Percentiles rank a stretch among this genome's conserved stretches.
Conservation (phyloP, 53 echinoderm and acorn worm species). For the Echinometra lucunter region DNA sequence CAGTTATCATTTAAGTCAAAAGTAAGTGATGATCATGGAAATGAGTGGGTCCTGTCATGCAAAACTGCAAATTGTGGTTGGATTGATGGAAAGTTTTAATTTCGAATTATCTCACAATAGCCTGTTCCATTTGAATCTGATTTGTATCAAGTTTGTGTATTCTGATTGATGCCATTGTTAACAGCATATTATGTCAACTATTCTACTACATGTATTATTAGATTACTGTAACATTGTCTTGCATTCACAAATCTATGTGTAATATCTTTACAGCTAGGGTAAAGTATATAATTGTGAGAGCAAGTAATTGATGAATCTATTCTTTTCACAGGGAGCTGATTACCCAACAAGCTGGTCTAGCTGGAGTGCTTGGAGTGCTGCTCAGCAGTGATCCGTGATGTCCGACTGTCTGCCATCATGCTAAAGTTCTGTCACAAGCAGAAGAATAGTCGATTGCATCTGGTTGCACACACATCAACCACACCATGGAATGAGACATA, state of each 20-base stretch:
- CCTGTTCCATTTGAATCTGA: too few species aligned
- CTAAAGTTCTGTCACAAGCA: not conserved
- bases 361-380: slow-evolving; percentile 52
- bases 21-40: not conserved
- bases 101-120: too few species aligned
- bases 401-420: not conserved
- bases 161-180: not conserved
- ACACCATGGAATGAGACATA: not conserved
- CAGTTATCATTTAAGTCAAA: not conserved
- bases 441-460: not conserved
- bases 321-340: slow-evolving; percentile 3
- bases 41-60: too few species aligned
- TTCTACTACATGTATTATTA: not conserved
- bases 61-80: too few species aligned
- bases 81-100: too few species aligned
- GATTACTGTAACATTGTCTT: not conserved
- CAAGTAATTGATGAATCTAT: not conserved
- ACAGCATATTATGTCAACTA: not conserved
- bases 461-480: not conserved
- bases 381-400: not conserved
- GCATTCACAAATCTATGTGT: not conserved
- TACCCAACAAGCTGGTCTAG: slow-evolving; percentile 53
- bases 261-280: not conserved
- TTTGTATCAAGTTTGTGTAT: too few species aligned
- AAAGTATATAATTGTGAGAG: not conserved